Conservation (phyloP, 2,113 vertebrate species). For the Zeus faber region DNA sequence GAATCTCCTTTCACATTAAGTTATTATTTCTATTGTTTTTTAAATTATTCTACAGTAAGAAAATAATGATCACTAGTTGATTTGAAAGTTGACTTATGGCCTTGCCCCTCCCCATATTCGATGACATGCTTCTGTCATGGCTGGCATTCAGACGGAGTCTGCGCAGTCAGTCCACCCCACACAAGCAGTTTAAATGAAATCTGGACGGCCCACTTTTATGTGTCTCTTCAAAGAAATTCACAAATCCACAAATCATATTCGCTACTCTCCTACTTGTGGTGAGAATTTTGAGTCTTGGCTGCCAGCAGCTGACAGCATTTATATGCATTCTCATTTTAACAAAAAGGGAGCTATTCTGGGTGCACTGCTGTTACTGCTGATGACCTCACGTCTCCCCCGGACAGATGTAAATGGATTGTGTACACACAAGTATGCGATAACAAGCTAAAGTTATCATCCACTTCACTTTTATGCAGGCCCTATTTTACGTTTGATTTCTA, state of each 20-base stretch:
- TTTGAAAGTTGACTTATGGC: not conserved
- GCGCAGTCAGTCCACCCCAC: conserved; percentile 4
- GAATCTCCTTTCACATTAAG: too few species aligned
- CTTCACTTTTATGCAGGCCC: conserved; percentile 5
- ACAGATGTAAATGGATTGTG: conserved; percentile 6
- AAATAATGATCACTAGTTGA: too few species aligned
- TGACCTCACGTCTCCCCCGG: not conserved
- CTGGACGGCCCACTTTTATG: conserved; percentile 9
- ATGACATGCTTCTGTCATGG: not conserved
- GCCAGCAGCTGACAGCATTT: conserved; percentile 66
- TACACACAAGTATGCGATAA: conserved; percentile 13
- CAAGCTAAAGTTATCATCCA: conserved; percentile 22
- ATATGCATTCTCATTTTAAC: conserved; percentile 37
- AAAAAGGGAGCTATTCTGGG: conserved; percentile 10
- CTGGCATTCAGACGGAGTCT: conserved; percentile 11
- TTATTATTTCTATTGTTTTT: not conserved
- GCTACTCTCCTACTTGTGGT: conserved; percentile 1
- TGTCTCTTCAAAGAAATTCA: conserved; percentile 10
- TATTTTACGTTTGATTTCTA: conserved; percentile 23
- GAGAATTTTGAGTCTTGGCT: conserved; percentile 21
- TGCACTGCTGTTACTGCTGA: not conserved
- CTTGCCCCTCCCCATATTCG: not conserved
- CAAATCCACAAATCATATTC: conserved; percentile 5
- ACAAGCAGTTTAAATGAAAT: conserved; percentile 10
- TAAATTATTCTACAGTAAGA: too few species aligned